Conservation (phyloP, 2,797 vertebrate species). For the Enteromius radiatus region DNA sequence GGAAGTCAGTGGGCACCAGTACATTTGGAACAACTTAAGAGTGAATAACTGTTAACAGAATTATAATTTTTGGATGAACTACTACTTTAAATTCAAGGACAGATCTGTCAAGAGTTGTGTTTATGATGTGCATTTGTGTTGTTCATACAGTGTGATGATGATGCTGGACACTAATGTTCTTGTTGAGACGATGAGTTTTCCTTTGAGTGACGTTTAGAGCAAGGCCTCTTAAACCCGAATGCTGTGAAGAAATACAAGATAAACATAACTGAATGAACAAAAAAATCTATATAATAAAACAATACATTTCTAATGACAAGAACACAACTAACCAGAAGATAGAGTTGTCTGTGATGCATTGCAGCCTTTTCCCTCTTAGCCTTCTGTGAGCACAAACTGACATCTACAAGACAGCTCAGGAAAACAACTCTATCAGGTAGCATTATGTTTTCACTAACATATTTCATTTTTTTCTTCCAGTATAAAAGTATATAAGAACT, state of each 20-base stretch:
- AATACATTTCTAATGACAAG: not conserved
- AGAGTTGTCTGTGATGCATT: slow-evolving; percentile 67
- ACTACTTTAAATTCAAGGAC: not conserved
- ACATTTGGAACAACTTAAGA: not conserved
- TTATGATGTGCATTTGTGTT: slow-evolving; percentile 10
- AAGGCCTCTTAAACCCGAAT: slow-evolving; percentile 75
- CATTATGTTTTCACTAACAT: not conserved
- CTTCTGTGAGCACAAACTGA: slow-evolving; percentile 72
- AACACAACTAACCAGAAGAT: slow-evolving; percentile 82
- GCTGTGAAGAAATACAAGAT: slow-evolving; percentile 68
- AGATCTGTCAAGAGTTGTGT: not conserved
- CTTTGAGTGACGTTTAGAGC: slow-evolving; percentile 69
- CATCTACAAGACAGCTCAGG: slow-evolving; percentile 76
- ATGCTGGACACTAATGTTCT: slow-evolving; percentile 80
- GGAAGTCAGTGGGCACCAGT: not conserved
- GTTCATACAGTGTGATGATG: slow-evolving; percentile 69
- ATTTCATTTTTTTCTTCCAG: not conserved
- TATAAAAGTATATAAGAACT: not conserved
- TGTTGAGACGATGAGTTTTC: slow-evolving; percentile 74
- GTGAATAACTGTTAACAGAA: not conserved
- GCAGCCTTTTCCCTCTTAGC: slow-evolving; percentile 67
- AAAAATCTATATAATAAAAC: not conserved
- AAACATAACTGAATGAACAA: not conserved
- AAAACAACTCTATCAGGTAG: slow-evolving; percentile 36
- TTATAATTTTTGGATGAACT: not conserved